These are phyloP conservation scores for Gallinago paraguaiae DNA, from an alignment of 2,113 vertebrate genomes.

Conservation along the genomic window DNA sequence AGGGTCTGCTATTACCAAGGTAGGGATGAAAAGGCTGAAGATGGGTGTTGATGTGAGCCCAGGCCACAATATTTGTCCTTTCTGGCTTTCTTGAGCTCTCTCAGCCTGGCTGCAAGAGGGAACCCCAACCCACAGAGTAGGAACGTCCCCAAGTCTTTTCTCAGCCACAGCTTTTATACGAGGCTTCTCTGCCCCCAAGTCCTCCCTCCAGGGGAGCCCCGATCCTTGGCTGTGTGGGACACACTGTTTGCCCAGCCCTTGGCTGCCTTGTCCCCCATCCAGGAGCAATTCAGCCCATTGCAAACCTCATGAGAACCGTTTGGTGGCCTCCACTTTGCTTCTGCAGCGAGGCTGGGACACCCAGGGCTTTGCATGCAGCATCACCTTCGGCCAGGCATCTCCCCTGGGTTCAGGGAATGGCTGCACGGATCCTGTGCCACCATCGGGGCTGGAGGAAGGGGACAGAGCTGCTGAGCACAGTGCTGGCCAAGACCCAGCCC, in stretches of 20 bases:
- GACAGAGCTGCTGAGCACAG: neutral
- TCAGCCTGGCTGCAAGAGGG: neutral
- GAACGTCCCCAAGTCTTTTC: neutral
- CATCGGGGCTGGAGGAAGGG: neutral
- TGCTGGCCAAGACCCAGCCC: neutral
- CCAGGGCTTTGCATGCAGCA: neutral
- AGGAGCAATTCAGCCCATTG: neutral
- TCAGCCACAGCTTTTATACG: neutral
- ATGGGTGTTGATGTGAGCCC: neutral
- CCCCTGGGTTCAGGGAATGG: neutral
- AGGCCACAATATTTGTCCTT: neutral
- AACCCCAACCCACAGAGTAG: neutral
- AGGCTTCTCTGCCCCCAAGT: neutral
- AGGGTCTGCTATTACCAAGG: neutral
- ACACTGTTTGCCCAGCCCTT: neutral
- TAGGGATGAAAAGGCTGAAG: neutral
- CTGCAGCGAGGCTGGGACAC: fast-evolving
- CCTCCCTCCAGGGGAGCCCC: neutral
- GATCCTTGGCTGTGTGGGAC: neutral
- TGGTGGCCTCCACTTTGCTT: neutral
- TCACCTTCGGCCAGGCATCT: neutral
- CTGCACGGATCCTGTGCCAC: neutral
- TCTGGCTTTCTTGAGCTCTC: neutral
- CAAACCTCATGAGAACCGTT: neutral
- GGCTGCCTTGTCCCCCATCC: neutral